Conservation (phyloP, 2,888 invertebrate genomes). For the Mystacides longicornis region DNA sequence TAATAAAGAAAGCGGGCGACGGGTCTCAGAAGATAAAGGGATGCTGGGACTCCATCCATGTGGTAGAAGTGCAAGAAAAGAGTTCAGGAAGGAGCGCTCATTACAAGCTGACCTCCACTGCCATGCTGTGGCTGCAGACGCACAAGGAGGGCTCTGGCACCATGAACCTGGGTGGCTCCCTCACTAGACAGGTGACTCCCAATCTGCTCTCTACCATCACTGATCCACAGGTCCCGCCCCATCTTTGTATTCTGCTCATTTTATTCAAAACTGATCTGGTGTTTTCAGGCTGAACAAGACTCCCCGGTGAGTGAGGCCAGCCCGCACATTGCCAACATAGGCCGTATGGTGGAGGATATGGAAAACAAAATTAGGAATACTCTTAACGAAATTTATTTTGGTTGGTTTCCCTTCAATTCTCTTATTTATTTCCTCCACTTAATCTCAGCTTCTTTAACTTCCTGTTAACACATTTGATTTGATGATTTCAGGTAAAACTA, state of each 20-base stretch:
- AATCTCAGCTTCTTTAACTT: no score
- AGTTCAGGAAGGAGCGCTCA: constrained; percentile 89
- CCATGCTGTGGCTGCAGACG: constrained; percentile 99
- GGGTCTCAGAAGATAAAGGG: constrained; percentile 98
- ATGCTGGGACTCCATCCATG: constrained; percentile 99
- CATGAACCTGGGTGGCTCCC: constrained; percentile 97
- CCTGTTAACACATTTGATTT: no score
- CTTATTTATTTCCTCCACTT: no score
- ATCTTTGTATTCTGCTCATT: not conserved
- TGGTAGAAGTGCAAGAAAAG: constrained; percentile 97
- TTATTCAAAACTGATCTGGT: no score
- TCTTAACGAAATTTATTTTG: constrained; percentile 97
- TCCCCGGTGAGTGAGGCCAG: constrained; percentile 84
- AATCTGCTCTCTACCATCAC: not conserved
- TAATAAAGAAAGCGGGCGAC: constrained; percentile 98
- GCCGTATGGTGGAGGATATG: constrained; percentile 98
- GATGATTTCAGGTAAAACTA: constrained; percentile 66
- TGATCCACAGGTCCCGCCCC: not conserved
- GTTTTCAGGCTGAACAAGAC: constrained; percentile 84
- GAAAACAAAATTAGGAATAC: constrained; percentile 99
- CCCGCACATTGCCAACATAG: constrained; percentile 98
- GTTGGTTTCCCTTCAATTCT: no score
- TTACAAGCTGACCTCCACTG: constrained; percentile 97
- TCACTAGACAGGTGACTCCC: constrained; percentile 80
- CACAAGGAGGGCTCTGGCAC: constrained; percentile 94